Base-by-base conservation (phyloP, 2,888 invertebrate genomes). In the Fragum whitleyi region DNA sequence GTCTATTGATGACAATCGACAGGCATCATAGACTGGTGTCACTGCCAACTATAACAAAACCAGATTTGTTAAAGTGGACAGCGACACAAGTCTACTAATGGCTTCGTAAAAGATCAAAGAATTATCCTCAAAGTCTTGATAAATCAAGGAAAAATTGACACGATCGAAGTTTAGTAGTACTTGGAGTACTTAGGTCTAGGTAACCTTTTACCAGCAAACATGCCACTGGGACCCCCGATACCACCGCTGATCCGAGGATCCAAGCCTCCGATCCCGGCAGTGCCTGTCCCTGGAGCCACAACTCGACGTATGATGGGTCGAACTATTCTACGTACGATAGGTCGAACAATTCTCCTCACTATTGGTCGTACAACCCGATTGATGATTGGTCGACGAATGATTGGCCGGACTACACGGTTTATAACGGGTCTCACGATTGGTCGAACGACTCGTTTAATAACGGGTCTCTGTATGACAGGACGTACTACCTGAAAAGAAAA, bases 381-480 rank as follows among this genome's bases (percentile, higher is more conserved):
- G 14, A 76, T 59, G 21, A 81, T 75, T 23, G 77, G 81, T 21
- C 81, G 79, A 42, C 62, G 55, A 5, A 73, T 75, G 26, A 82
- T 76, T 29, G 82, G 82, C 14, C 82, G 75, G 16, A 82, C 82
- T 3, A 82, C 70, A 29, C 78, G 68, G 11, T 78, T 72, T 36
- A 82, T 79, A 26, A 82, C 71, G n/a, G 78, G 82, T 29, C 82
- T 72, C 6, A 69, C 62, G n/a, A 83, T 62, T 16, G 79, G 83
- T 11, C 83, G 83, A 11, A 81, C 81, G 28, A 81, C 73, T 14
- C 81, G 74, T 1, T 55, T 71, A 51, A 81, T 78, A 1, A 81
- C 69, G 7, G 77, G 81, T 14, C 81, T 65, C 55, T 75, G 74
- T 21, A 81, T 75, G 7, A 81, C 74, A 42, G 81, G 81, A 7